Evolutionary conservation across 2,113 vertebrate genomes (phyloP), one percentile per base, ranked within the genome.

Genomic region (Scomber colias): DNA sequence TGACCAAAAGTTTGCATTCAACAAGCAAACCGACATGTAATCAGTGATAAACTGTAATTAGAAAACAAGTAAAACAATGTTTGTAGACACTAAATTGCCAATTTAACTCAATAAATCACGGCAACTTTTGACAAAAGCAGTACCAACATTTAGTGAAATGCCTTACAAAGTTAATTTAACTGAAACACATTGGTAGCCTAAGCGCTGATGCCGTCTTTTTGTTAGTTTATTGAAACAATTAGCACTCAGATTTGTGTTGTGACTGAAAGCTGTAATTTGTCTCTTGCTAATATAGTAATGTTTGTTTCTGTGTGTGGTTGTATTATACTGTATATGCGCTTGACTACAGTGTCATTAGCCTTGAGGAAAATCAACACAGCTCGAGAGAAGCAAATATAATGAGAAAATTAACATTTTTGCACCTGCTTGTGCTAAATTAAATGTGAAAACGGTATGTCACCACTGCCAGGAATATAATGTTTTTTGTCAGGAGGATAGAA

Each of bases 401-500:
- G 15, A 19, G 11, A 55, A 53, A 56, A 50, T 40, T 27, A 13
- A 11, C 0, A 13, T 16, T n/a, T 35, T 16, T 51, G 46, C 19
- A 44, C 13, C 48, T 46, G 66, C 31, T 61, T 66, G 55, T 30
- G 15, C 27, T 16, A 64, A 5, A 3, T 2, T 74, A 50, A 27
- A 77, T 27, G 60, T 11, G 46, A 35, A 50, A 5, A 35, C 31
- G 7, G 31, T 15, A 48, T 45, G 40, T 62, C 24, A 46, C 12
- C 24, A 65, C 13, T 13, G 48, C 11, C 16, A 49, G 7, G 7
- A 24, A 30, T 53, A 13, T 16, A 10, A 60, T 55, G 24, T 27
- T 15, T 48, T 57, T 53, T 53, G 21, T 85, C 17, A 59, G 3
- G 57, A 72, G 54, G 12, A 59, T 35, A 45, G 69, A 57, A 27